Percentiles rank a stretch among this genome's conserved stretches.
These are phyloP conservation scores for Drosophila sp. DNA, from an alignment of 1,140 invertebrate species.

Conservation along the genomic window DNA sequence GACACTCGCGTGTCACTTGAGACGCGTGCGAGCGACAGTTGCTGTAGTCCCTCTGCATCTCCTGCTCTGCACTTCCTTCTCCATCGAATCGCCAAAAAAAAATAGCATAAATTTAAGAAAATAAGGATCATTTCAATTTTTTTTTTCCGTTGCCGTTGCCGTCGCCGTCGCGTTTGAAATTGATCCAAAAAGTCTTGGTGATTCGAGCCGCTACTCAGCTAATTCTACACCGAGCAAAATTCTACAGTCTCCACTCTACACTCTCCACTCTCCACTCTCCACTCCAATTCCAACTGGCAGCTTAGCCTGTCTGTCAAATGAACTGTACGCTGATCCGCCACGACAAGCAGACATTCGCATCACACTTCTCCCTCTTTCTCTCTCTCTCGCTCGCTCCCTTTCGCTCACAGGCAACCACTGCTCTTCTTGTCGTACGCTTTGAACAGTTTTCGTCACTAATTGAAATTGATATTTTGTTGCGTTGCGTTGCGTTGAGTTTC, in stretches of 20 bases:
- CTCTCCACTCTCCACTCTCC: neutral
- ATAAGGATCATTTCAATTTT: slow-evolving; percentile 14
- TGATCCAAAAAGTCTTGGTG: slow-evolving; percentile 59
- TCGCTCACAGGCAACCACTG: slow-evolving; percentile 32
- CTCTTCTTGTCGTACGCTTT: slow-evolving; percentile 37
- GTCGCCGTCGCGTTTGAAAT: slow-evolving; percentile 69
- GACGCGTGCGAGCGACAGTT: slow-evolving; percentile 82
- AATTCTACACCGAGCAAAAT: neutral
- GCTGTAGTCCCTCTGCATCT: slow-evolving; percentile 1
- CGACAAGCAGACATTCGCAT: slow-evolving; percentile 50
- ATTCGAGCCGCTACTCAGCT: slow-evolving; percentile 44
- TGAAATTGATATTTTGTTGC: slow-evolving; percentile 80
- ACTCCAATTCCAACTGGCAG: slow-evolving; percentile 2
- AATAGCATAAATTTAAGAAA: too few relatives aligned
- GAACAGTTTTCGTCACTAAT: slow-evolving; percentile 48
- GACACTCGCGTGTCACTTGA: slow-evolving; percentile 81
- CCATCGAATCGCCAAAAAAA: too few relatives aligned
- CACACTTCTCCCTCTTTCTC: slow-evolving; percentile 51
- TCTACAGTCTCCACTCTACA: neutral
- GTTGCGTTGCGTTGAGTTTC: slow-evolving; percentile 49
- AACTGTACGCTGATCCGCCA: slow-evolving; percentile 69
- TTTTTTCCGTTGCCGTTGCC: neutral
- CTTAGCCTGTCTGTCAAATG: slow-evolving; percentile 58
- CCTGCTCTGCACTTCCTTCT: too few relatives aligned
- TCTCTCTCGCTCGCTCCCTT: slow-evolving; percentile 24